Base-by-base conservation (phyloP, 2,113 vertebrate genomes). In the Scalopus aquaticus region DNA sequence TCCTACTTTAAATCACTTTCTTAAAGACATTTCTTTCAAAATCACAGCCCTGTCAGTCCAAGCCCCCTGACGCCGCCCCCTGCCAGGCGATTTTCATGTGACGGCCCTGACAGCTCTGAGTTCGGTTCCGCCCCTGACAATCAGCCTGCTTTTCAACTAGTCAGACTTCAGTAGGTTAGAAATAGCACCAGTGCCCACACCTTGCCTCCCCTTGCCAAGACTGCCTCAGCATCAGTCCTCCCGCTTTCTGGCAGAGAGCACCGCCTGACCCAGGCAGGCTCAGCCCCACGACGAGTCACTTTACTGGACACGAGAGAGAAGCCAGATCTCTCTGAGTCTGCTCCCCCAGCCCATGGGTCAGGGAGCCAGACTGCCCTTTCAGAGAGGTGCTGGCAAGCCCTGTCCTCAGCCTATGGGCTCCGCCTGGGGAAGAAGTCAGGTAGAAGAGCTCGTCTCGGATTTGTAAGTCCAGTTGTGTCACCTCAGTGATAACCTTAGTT, bases 1-100 rank as follows among this genome's bases (percentile, higher is more conserved):
- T 96, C 96, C 97, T 93, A 96, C 97, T 90, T 95, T 32, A 95
- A 95, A 88, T 93, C 72, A 67, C 84, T 97, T 93, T 96, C 92
- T 96, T 95, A 91, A 87, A 93, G 92, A 94, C 15, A 3, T 93
- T 94, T 93, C 93, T 96, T 95, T 97, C 93, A 92, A 97, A 97
- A 97, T 97, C 97, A 97, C 73, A 97, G 97, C 58, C 93, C 93
- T 97, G 97, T 97, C 97, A 97, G 93, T 87, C 95, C 65, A n/a
- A 93, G 95, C 93, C 92, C 95, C 87, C 95, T 79, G 88, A 32
- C 20, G 32, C 93, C 97, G 37, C 95, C 96, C 93, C 95, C 96
- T 97, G 96, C 95, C 97, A 97, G 84, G 92, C 69, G 30, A 69
- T 84, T 92, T 90, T 77, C 62, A 15, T 3, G 15, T 96, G 96